Conservation (phyloP, 35 echinoderm and acorn worm genomes). For the Anneissia japonica region DNA sequence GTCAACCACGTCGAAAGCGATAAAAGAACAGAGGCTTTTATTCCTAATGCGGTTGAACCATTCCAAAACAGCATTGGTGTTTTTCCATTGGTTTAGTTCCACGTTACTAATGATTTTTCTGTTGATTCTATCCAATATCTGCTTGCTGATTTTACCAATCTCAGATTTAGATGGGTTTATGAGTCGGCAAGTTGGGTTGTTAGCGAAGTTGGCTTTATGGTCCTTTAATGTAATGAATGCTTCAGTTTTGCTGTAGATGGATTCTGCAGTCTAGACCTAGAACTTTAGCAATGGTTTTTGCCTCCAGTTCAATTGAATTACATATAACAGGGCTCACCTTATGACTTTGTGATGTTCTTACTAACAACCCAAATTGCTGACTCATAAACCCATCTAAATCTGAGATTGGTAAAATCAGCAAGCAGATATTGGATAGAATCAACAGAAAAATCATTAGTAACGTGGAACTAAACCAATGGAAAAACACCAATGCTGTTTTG, state of each 20-base stretch:
- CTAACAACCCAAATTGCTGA: background rate
- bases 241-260: background rate
- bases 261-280: too few species aligned
- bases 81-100: conserved; percentile 22
- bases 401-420: conserved; percentile 24
- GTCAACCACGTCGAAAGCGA: background rate
- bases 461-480: conserved; percentile 14
- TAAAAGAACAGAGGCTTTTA: background rate
- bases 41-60: conserved; percentile 16
- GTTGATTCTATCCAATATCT: conserved; percentile 14
- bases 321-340: too few species aligned
- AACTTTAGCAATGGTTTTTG: too few species aligned
- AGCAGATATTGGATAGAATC: background rate
- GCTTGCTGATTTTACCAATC: conserved; percentile 22
- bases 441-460: background rate
- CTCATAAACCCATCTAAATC: conserved; percentile 18
- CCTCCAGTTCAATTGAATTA: too few species aligned
- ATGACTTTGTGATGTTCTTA: too few species aligned
- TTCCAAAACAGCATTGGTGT: background rate
- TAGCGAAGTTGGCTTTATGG: conserved; percentile 23
- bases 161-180: conserved; percentile 17
- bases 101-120: background rate
- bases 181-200: conserved; percentile 1
- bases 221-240: conserved; percentile 17
- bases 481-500: background rate